Percentiles rank a stretch among this genome's conserved stretches.
Conservation (phyloP, 2,888 invertebrate genomes). For the Podotricha telesiphe region DNA sequence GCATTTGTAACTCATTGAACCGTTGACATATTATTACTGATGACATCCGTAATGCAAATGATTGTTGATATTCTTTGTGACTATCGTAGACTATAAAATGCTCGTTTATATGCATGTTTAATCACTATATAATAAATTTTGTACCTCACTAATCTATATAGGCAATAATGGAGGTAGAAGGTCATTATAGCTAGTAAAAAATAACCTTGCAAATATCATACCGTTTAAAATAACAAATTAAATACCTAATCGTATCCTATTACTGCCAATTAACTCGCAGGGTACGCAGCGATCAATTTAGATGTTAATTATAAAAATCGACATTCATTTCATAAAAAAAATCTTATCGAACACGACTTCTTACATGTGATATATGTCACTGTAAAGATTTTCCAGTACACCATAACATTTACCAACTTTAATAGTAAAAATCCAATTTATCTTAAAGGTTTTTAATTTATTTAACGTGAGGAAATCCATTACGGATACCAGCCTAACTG, state of each 20-base stretch:
- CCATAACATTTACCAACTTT: too few species aligned
- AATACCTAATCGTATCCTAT: slow-evolving; percentile 32
- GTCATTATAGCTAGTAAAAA: slow-evolving; percentile 52
- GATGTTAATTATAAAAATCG: slow-evolving; percentile 20
- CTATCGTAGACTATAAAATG: too few species aligned
- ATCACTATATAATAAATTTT: slow-evolving; percentile 1
- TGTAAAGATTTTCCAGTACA: too few species aligned
- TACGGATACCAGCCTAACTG: too few species aligned
- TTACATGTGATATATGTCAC: too few species aligned
- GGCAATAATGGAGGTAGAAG: slow-evolving; percentile 44
- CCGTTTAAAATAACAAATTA: slow-evolving; percentile 37
- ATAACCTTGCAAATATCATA: slow-evolving; percentile 41
- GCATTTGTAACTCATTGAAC: slow-evolving; percentile 75
- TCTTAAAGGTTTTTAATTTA: too few species aligned
- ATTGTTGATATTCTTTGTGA: slow-evolving; percentile 19
- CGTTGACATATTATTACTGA: slow-evolving; percentile 75
- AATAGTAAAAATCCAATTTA: too few species aligned
- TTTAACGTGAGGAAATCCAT: too few species aligned
- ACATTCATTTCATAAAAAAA: slow-evolving; percentile 4
- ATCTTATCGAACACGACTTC: neutral
- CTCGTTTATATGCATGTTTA: neutral
- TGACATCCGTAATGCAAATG: slow-evolving; percentile 54
- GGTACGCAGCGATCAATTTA: slow-evolving; percentile 29
- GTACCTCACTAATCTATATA: slow-evolving; percentile 5
- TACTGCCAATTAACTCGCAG: slow-evolving; percentile 33